Evolutionary conservation across 2,888 invertebrate species (phyloP).

Genomic region (Eutolmus rufibarbis): DNA sequence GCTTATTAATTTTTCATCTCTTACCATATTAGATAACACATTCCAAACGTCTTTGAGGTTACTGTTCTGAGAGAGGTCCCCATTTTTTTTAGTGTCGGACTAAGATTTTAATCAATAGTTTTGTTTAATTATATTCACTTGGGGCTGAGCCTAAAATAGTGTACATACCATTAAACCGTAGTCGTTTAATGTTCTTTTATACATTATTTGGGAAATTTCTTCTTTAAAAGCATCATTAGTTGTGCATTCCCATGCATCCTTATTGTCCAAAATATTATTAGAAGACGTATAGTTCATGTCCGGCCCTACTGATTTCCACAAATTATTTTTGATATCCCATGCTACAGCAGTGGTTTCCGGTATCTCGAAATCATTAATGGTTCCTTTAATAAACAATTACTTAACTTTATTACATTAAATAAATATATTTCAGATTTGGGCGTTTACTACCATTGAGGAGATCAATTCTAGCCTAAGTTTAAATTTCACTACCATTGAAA

Average conservation of each 20-base stretch:
- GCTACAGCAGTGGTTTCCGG: slow-evolving; percentile 58
- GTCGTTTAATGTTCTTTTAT: slow-evolving; percentile 71
- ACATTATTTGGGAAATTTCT: slow-evolving; percentile 75
- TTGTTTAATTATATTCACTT: background rate
- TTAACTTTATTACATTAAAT: background rate
- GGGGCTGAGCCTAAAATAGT: background rate
- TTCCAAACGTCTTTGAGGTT: slow-evolving; percentile 83
- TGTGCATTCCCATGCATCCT: slow-evolving; percentile 27
- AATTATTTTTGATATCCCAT: slow-evolving; percentile 57
- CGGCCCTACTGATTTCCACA: slow-evolving; percentile 43
- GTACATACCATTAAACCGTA: slow-evolving; percentile 75
- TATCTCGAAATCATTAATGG: slow-evolving; percentile 57
- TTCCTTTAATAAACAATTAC: slow-evolving; percentile 49
- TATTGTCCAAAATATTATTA: background rate
- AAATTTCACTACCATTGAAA: no score
- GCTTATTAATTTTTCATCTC: slow-evolving; percentile 72
- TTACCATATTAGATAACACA: slow-evolving; percentile 54
- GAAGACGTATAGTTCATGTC: background rate
- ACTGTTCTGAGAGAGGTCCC: slow-evolving; percentile 77
- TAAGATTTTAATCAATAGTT: slow-evolving; percentile 52
- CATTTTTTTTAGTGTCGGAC: slow-evolving; percentile 81
- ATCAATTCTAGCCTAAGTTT: no score
- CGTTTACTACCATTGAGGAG: background rate
- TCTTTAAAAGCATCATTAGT: slow-evolving; percentile 50
- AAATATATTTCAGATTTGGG: no score